Conservation (phyloP, 2,797 vertebrate genomes). For the Macropus fuliginosus region DNA sequence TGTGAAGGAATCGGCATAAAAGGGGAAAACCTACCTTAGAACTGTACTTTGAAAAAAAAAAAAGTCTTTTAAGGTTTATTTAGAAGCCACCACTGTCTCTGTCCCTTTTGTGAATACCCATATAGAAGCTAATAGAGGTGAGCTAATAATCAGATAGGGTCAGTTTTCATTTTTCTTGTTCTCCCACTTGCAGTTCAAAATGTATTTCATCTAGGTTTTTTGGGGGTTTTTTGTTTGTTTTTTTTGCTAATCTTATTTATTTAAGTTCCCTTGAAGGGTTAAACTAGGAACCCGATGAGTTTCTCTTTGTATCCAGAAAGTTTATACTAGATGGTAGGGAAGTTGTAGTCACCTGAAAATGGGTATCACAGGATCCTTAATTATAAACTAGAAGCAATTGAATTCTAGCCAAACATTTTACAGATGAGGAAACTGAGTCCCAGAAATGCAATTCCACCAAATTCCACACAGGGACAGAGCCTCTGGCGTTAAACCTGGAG, state of each 20-base stretch:
- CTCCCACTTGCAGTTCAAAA: slow-evolving; percentile 56
- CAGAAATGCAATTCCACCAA: neutral
- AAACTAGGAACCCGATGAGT: slow-evolving; percentile 52
- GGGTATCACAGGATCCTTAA: neutral
- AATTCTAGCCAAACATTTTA: neutral
- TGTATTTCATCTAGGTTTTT: slow-evolving; percentile 42
- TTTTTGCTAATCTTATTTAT: slow-evolving; percentile 44
- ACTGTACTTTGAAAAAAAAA: slow-evolving; percentile 50
- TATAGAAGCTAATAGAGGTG: slow-evolving; percentile 49
- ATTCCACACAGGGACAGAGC: neutral
- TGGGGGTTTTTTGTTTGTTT: too few species aligned
- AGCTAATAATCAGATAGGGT: slow-evolving; percentile 51
- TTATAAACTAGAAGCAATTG: neutral
- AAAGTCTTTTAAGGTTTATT: slow-evolving; percentile 56
- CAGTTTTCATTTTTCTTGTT: slow-evolving; percentile 65
- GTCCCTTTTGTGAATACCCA: neutral
- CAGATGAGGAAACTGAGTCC: neutral
- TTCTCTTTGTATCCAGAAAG: slow-evolving; percentile 31
- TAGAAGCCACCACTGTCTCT: slow-evolving; percentile 56
- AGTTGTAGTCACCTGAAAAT: slow-evolving; percentile 25
- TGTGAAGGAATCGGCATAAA: slow-evolving; percentile 66
- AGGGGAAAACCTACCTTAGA: slow-evolving; percentile 61
- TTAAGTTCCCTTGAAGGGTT: slow-evolving; percentile 58
- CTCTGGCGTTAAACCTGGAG: neutral
- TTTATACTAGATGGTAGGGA: slow-evolving; percentile 13